Evolutionary conservation across 1,140 invertebrate genomes (phyloP).

Genomic region (Papilio polytes): DNA sequence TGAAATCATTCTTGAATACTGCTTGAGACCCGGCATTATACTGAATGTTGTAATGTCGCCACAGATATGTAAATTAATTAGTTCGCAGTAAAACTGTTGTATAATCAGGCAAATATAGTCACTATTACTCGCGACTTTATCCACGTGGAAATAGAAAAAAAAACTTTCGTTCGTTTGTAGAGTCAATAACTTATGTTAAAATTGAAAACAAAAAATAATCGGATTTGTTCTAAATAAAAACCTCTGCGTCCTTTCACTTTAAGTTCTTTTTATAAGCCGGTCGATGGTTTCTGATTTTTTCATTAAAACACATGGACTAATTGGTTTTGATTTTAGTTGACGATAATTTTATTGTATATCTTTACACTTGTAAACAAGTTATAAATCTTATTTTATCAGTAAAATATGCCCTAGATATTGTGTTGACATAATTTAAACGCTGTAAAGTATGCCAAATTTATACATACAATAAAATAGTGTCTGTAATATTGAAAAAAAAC

Average conservation of each 20-base stretch:
- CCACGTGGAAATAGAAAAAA: background rate
- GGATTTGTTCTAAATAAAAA: too few species aligned
- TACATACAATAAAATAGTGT: too few species aligned
- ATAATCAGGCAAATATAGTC: background rate
- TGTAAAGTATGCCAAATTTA: too few species aligned
- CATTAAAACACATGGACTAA: too few species aligned
- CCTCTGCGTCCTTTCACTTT: too few species aligned
- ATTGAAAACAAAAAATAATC: too few species aligned
- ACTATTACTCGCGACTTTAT: background rate
- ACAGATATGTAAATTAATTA: background rate
- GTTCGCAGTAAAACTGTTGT: background rate
- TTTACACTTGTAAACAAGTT: background rate
- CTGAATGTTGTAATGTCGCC: background rate
- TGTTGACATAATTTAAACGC: background rate
- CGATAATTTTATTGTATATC: background rate
- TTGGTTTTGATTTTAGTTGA: background rate
- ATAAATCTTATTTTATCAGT: background rate
- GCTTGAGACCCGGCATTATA: background rate
- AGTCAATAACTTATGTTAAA: too few species aligned
- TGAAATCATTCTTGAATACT: background rate
- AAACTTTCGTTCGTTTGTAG: too few species aligned
- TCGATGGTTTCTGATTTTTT: too few species aligned
- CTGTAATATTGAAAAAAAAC: too few species aligned
- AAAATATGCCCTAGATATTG: background rate
- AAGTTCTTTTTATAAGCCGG: too few species aligned